Base-by-base conservation (phyloP, 2,113 vertebrate species). In the Nothoprocta pentlandii region DNA sequence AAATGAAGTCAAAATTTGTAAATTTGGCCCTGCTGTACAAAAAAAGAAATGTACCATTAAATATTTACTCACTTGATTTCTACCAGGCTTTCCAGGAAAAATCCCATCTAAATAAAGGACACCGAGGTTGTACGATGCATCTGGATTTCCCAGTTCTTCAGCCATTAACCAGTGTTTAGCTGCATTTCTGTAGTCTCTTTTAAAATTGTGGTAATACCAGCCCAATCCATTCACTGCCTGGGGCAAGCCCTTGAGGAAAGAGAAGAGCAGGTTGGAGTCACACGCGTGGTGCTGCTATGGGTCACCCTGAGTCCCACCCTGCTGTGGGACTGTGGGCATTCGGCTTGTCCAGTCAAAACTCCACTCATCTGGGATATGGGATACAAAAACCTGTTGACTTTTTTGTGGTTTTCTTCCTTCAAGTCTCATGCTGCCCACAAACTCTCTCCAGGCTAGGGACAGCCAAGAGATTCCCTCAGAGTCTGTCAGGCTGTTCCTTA, bases 161-260 rank as follows among this genome's bases (percentile, higher is more conserved):
- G 99, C 99, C 95, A 98, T 93, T 80, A 98, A 93, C 97, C 98
- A 99, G 93, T 98, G 99, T 49, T 97, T 94, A 5, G 97, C 93
- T 1, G 99, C 99, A 80, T 97, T 98, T 67, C 36, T 92, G 79
- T 97, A 97, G 91, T 99, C 98, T 75, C 97, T 98, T 85, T 97
- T 98, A 63, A 98, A 97, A 56, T 95, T 97, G 95, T 99, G 98
- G 93, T 99, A 98, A 95, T 99, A 99, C 99, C 99, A 99, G 68
- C 99, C 99, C 62, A 99, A 90, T 75, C 98, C 98, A 56, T 99
- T 99, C 96, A 99, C 96, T 39, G 99, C 99, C 30, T 98, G 98
- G 81, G 98, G 97, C 68, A 98, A 98, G n/a, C 99, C 99, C 99
- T 99, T 83, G 47, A 58, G 81, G 91, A 94, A 46, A 66, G 80